Percentiles rank a stretch among this genome's conserved stretches.
Conservation (phyloP, 2,113 vertebrate species). For the Carlito syrichta region DNA sequence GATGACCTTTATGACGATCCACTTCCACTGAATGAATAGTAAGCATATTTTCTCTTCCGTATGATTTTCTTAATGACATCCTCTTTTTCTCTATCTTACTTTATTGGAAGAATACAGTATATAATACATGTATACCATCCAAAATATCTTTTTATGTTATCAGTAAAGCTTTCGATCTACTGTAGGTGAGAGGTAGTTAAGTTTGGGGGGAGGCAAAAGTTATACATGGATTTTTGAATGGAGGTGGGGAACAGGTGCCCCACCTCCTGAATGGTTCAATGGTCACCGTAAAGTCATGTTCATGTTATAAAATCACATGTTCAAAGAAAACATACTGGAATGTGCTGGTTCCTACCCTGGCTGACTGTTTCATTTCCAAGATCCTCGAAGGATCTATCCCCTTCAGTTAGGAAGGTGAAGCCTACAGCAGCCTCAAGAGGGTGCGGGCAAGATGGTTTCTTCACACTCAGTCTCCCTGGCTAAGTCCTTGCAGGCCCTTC, state of each 20-base stretch:
- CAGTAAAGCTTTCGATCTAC: not conserved
- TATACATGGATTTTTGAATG: not conserved
- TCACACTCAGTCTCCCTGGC: not conserved
- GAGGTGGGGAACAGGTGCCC: too few relatives aligned
- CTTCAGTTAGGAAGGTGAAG: not conserved
- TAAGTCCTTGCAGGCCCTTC: not conserved
- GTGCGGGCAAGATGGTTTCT: not conserved
- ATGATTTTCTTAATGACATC: not conserved
- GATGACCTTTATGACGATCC: not conserved
- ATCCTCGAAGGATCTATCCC: not conserved
- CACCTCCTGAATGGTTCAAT: not conserved
- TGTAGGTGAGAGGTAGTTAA: not conserved
- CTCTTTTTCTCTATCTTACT: not conserved
- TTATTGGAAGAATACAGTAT: not conserved
- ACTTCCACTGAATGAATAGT: not conserved
- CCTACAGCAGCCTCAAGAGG: not conserved
- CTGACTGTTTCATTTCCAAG: not conserved
- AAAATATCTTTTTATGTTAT: not conserved
- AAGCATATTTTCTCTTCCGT: not conserved
- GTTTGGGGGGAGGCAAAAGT: not conserved
- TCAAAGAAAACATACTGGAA: not conserved
- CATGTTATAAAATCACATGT: not conserved
- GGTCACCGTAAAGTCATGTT: not conserved
- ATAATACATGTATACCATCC: not conserved
- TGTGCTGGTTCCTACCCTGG: not conserved